phyloP scores from a whole-genome alignment of 37 sponge, comb jelly and placozoan species.

The Ianthella basta region DNA sequence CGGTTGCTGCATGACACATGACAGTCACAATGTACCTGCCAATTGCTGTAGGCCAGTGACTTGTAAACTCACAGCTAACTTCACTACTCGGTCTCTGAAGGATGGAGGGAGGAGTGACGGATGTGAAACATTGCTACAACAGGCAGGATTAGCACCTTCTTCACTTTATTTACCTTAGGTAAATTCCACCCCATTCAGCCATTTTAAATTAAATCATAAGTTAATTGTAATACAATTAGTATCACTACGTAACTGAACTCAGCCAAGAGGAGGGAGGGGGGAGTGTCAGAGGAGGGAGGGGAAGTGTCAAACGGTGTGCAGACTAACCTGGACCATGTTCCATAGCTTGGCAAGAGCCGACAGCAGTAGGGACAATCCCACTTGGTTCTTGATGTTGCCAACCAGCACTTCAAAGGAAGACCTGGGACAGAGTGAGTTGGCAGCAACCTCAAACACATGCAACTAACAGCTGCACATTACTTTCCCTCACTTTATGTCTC shows the following conservation, averaged over 20 bases:
- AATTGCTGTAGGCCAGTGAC: constrained; percentile 81
- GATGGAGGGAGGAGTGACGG: not conserved
- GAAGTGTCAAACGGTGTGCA: not conserved
- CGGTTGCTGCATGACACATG: not conserved
- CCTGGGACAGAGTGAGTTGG: not conserved
- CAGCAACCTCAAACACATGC: not conserved
- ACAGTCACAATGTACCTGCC: constrained; percentile 47
- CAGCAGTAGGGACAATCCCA: constrained; percentile 50
- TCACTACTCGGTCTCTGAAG: constrained; percentile 71
- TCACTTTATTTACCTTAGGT: not conserved
- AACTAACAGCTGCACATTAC: not conserved
- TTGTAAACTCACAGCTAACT: constrained; percentile 36
- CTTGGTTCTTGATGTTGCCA: constrained; percentile 56
- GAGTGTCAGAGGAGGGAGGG: too few species aligned
- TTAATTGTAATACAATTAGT: too few species aligned
- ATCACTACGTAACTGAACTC: too few species aligned
- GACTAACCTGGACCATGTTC: constrained; percentile 64
- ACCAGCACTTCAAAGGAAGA: constrained; percentile 56
- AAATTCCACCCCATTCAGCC: too few species aligned
- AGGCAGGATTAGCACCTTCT: not conserved
- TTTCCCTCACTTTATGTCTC: constrained; percentile 6
- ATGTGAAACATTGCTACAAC: not conserved
- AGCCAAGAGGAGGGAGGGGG: too few species aligned
- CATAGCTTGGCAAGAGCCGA: constrained; percentile 69
- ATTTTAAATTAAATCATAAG: too few species aligned